Evolutionary conservation across 2,113 vertebrate genomes (phyloP).

Genomic region (Lota lota): DNA sequence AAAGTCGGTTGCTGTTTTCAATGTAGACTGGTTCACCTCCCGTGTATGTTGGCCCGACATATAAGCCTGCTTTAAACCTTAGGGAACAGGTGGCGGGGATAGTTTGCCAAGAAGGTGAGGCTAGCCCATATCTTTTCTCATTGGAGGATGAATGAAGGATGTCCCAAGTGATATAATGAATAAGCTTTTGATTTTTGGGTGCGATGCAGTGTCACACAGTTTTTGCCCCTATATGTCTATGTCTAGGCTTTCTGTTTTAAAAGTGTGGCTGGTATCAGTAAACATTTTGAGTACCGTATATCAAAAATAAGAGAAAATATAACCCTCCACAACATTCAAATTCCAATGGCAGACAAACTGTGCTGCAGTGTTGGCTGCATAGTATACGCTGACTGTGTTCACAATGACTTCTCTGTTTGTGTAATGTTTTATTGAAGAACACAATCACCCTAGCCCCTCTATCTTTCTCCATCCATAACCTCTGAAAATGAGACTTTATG

Average conservation of each 20-base stretch:
- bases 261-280: neutral
- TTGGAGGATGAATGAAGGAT: constrained; percentile 37
- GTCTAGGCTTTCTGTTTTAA: neutral
- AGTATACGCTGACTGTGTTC: constrained; percentile 15
- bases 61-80: constrained; percentile 49
- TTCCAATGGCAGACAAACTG: constrained; percentile 38
- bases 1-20: constrained; percentile 67
- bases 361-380: constrained; percentile 55
- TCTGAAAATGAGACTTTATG: constrained; percentile 80
- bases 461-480: constrained; percentile 74
- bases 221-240: neutral
- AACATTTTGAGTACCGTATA: too few relatives aligned
- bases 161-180: constrained; percentile 30
- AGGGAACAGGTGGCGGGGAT: constrained; percentile 63
- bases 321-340: neutral
- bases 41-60: constrained; percentile 53
- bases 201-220: neutral
- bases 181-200: neutral
- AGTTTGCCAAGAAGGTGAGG: constrained; percentile 47
- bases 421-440: constrained; percentile 71
- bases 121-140: constrained; percentile 39
- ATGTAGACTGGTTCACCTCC: constrained; percentile 50
- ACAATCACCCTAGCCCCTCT: constrained; percentile 66
- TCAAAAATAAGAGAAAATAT: too few relatives aligned
- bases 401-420: constrained; percentile 65